Conservation (phyloP, 2,113 vertebrate genomes). For the Spizaetus ornatus region DNA sequence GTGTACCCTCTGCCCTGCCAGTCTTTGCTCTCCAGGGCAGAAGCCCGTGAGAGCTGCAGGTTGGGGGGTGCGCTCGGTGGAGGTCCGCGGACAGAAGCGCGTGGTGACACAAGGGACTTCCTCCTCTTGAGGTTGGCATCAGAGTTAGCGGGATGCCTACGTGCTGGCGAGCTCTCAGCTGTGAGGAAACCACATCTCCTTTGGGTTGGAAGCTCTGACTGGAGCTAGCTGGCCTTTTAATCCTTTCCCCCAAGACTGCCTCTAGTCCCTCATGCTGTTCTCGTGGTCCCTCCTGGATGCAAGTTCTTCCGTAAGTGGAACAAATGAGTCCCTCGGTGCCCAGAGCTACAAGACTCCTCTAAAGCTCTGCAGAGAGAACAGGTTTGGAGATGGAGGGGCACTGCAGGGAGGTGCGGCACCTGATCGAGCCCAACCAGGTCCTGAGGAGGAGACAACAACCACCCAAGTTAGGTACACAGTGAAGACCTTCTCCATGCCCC, state of each 20-base stretch:
- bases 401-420: background rate
- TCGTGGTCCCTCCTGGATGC: rapidly evolving
- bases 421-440: background rate
- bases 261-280: rapidly evolving
- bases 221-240: background rate
- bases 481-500: background rate
- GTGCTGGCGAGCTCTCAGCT: background rate
- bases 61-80: rapidly evolving
- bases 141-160: too few species aligned
- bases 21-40: background rate
- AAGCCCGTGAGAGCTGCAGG: background rate
- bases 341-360: background rate
- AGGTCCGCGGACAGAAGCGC: background rate
- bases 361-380: background rate
- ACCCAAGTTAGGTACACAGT: rapidly evolving
- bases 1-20: rapidly evolving
- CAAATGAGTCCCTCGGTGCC: background rate
- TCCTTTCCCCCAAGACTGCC: background rate
- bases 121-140: rapidly evolving
- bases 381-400: background rate
- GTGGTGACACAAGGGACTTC: rapidly evolving
- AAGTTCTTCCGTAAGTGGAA: rapidly evolving
- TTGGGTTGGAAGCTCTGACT: background rate
- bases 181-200: background rate
- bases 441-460: background rate